Evolutionary conservation across 2,113 vertebrate genomes (phyloP), one percentile per base, ranked within the genome.

Genomic region (Equus quagga): DNA sequence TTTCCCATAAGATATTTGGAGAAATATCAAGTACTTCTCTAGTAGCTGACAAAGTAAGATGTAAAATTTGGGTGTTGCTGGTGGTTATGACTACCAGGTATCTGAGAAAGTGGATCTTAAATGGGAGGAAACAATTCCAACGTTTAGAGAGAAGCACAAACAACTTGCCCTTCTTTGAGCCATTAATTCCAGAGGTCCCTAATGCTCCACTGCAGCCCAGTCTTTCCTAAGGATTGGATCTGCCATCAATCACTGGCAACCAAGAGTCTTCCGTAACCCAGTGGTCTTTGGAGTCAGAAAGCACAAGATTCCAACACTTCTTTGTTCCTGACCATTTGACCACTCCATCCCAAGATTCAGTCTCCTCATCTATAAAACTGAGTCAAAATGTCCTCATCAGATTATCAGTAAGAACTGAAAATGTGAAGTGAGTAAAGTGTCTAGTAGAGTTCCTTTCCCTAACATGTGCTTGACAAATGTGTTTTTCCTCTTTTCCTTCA

Each of bases 201-300:
- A 5, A 31, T 28, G 3, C 3, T 58, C 19, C n/a, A 41, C 19
- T 12, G 5, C 18, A 41, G 7, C 13, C 41, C 9, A 5, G 2
- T 12, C 15, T 19, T 67, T 89, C 51, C 18, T 36, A 4, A 33
- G 15, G 3, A 62, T 21, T 78, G 44, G 15, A 36, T 9, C 26
- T 36, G 33, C 9, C 33, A 54, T 26, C 24, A 64, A 23, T 21
- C 31, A 17, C 26, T 60, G 24, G 2, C 6, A 70, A 46, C 23
- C 46, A 46, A n/a, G 18, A 82, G 21, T 79, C 36, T 75, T 62
- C 8, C 51, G 72, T 51, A 78, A n/a, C 23, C 1, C 44, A 79
- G 4, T 11, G 17, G 10, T 33, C 44, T 51, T 88, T n/a, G 23
- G 65, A 73, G 14, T 93, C 8, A 78, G 58, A 88, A 21, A 84